Conservation (phyloP, 2,888 invertebrate genomes). For the Drosophila prolongata region DNA sequence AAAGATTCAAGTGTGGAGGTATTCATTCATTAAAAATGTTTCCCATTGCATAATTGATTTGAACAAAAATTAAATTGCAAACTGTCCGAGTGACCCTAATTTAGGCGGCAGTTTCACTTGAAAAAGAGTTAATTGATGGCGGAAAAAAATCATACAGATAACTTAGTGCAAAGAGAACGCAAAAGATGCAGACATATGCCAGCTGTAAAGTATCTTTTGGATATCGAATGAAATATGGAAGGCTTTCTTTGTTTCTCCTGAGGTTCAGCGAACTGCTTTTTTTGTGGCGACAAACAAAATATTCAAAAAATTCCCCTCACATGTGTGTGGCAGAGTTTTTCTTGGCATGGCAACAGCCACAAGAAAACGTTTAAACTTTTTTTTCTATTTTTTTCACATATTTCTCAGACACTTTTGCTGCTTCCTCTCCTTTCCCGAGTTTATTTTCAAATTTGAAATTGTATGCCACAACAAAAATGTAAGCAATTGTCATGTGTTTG, state of each 20-base stretch:
- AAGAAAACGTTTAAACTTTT: slow-evolving; percentile 23
- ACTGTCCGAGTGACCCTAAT: slow-evolving; percentile 60
- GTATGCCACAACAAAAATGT: slow-evolving; percentile 41
- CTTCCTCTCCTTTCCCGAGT: slow-evolving; percentile 24
- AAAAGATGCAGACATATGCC: background rate
- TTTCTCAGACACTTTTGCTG: slow-evolving; percentile 32
- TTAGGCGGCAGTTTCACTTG: slow-evolving; percentile 16
- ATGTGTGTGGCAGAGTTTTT: slow-evolving; percentile 26
- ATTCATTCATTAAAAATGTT: slow-evolving; percentile 5
- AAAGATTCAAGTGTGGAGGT: slow-evolving; percentile 1
- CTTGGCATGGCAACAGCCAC: slow-evolving; percentile 28
- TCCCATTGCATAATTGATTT: slow-evolving; percentile 47
- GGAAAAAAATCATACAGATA: background rate
- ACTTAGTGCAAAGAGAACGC: background rate
- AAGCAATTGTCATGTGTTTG: slow-evolving; percentile 61
- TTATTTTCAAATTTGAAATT: slow-evolving; percentile 47
- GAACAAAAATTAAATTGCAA: slow-evolving; percentile 36
- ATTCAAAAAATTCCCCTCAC: slow-evolving; percentile 20
- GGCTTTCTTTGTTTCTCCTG: slow-evolving; percentile 10
- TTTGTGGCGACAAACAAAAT: slow-evolving; percentile 21
- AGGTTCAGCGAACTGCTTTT: slow-evolving; percentile 23
- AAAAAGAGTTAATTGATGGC: slow-evolving; percentile 4
- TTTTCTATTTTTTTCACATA: slow-evolving; percentile 6
- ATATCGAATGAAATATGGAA: slow-evolving; percentile 2
- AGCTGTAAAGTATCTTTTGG: background rate